Conservation (phyloP, 2,797 vertebrate genomes). For the Delichon dasypus region DNA sequence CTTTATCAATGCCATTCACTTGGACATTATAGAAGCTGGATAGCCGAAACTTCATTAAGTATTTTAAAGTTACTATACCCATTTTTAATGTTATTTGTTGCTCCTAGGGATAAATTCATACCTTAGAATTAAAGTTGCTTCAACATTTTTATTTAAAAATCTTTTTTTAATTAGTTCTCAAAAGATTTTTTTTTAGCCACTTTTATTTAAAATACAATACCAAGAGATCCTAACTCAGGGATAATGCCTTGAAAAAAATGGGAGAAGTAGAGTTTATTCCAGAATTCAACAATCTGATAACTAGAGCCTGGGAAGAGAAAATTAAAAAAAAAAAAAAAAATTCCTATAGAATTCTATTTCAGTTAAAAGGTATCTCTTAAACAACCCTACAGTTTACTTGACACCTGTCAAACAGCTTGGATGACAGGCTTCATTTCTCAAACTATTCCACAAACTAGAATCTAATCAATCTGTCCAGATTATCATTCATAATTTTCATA, state of each 20-base stretch:
- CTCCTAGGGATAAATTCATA: not conserved
- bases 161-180: not conserved
- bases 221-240: not conserved
- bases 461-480: conserved; percentile 67
- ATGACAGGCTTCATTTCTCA: conserved; percentile 45
- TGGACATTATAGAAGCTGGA: not conserved
- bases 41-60: not conserved
- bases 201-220: not conserved
- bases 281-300: not conserved
- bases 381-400: conserved; percentile 20
- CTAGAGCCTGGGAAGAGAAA: not conserved
- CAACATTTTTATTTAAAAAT: not conserved
- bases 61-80: not conserved
- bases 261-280: not conserved
- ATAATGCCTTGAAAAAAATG: not conserved
- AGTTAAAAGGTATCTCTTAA: conserved; percentile 42
- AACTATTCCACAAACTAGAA: conserved; percentile 39
- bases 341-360: not conserved
- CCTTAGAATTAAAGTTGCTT: not conserved
- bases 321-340: not conserved
- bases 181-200: not conserved
- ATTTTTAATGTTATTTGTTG: not conserved
- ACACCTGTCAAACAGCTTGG: conserved; percentile 57
- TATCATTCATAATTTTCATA: conserved; percentile 65
- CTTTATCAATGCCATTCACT: not conserved